These are phyloP conservation scores for Trissonchulus latispiculum DNA, from an alignment of 2,888 invertebrate species.

Conservation along the genomic window DNA sequence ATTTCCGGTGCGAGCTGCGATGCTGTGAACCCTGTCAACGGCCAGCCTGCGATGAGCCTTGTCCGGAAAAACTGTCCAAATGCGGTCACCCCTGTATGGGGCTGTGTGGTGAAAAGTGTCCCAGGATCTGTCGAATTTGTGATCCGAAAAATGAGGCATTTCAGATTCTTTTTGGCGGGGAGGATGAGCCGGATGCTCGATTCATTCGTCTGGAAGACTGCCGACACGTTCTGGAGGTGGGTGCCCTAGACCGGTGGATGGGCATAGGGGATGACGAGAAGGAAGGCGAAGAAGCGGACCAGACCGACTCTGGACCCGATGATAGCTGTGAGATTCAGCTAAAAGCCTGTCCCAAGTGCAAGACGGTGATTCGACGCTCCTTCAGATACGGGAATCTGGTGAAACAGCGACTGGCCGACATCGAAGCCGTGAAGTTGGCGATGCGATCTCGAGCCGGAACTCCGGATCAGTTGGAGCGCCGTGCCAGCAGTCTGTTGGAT, in stretches of 20 bases:
- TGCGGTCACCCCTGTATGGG: conserved; percentile 58
- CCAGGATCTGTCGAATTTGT: conserved; percentile 55
- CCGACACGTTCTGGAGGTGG: conserved; percentile 44
- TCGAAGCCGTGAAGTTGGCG: conserved; percentile 37
- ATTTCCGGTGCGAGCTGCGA: conserved; percentile 42
- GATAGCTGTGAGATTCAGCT: too few relatives aligned
- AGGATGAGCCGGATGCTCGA: conserved; percentile 53
- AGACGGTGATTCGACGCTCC: conserved; percentile 53
- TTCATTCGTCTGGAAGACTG: conserved; percentile 40
- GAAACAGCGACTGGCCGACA: conserved; percentile 44
- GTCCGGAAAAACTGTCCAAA: conserved; percentile 36
- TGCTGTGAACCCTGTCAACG: conserved; percentile 46
- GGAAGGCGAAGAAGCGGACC: neutral
- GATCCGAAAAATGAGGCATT: conserved; percentile 30
- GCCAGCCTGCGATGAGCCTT: conserved; percentile 41
- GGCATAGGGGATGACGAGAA: too few relatives aligned
- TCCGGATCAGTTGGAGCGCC: too few relatives aligned
- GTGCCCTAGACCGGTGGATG: conserved; percentile 31
- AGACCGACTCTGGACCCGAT: too few relatives aligned
- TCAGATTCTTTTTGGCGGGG: conserved; percentile 48
- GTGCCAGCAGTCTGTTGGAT: too few relatives aligned
- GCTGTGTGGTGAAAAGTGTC: conserved; percentile 61
- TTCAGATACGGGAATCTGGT: conserved; percentile 54
- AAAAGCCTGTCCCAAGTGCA: conserved; percentile 47
- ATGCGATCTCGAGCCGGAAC: too few relatives aligned